phyloP scores from a whole-genome alignment of 2,797 vertebrate species.

The Artibeus jamaicensis region DNA sequence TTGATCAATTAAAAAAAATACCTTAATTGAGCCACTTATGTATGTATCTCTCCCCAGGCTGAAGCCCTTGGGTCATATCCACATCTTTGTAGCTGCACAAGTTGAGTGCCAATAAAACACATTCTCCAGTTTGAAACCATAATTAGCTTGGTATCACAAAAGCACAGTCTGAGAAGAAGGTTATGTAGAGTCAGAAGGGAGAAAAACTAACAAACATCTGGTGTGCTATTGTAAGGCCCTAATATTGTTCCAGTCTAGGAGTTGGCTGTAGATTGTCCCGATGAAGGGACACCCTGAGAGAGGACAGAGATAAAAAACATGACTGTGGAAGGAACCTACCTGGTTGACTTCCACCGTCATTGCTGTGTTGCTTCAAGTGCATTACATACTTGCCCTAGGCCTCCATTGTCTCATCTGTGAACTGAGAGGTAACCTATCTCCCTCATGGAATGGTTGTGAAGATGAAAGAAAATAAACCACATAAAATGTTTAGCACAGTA shows the following conservation, averaged over 20 bases:
- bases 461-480: neutral
- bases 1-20: slow-evolving; percentile 3
- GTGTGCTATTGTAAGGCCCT: neutral
- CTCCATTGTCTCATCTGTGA: neutral
- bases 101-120: slow-evolving; percentile 33
- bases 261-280: neutral
- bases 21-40: neutral
- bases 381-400: neutral
- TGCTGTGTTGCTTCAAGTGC: neutral
- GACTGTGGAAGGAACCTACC: neutral
- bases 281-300: neutral
- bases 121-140: slow-evolving; percentile 39
- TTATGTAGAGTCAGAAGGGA: neutral
- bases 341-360: neutral
- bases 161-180: slow-evolving; percentile 28
- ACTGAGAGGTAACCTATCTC: neutral
- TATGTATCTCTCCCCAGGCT: neutral
- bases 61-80: neutral
- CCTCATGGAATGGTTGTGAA: neutral
- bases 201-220: neutral
- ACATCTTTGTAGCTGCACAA: slow-evolving; percentile 24
- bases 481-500: neutral
- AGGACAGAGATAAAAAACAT: no score
- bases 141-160: slow-evolving; percentile 55
- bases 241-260: neutral